Evolutionary conservation across 2,888 invertebrate genomes (phyloP), one percentile per base, ranked within the genome.

Genomic region (Corythucha ciliata): DNA sequence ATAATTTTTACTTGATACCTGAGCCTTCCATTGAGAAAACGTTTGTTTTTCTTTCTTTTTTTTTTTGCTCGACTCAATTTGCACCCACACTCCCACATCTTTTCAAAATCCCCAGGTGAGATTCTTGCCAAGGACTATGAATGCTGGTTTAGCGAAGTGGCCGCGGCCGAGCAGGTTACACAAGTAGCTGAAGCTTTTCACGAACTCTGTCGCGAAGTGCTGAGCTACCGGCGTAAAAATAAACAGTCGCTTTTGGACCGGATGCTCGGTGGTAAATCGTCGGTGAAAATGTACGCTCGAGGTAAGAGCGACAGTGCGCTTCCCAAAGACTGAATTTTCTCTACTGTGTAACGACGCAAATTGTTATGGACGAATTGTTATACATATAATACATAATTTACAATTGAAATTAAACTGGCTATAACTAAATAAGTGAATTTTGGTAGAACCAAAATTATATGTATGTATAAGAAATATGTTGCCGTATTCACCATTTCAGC

Each of bases 261-360:
- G 53, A 88, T 90, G 83, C 71, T 90, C 40, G 88, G 89, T 26
- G 78, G 81, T 21, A 81, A 80, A 67, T 74, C 77, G 2, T 77
- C 77, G 1, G 77, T 76, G 8, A 72, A 80, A 57, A 80, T 83
- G 41, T 90, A 89, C 68, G 83, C 81, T 14, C 74, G 89, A 53
- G 89, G 89, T 40, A 90, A 90, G 67, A 90, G 89, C 69, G 89
- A 90, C 65, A 87, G 85, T 64, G 86, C 87, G 25, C 70, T 90
- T 59, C 88, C 88, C 8, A 88, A 88, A 69, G 87, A 88, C 14
- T 49, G n/a, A n/a, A n/a, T n/a, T n/a, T n/a, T n/a, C n/a, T n/a
- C n/a, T n/a, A n/a, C n/a, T n/a, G n/a, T n/a, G n/a, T n/a, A n/a
- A n/a, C n/a, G n/a, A n/a, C n/a, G n/a, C n/a, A n/a, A n/a, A n/a